Evolutionary conservation across 2,113 vertebrate species (phyloP).

Genomic region (Agapornis roseicollis): DNA sequence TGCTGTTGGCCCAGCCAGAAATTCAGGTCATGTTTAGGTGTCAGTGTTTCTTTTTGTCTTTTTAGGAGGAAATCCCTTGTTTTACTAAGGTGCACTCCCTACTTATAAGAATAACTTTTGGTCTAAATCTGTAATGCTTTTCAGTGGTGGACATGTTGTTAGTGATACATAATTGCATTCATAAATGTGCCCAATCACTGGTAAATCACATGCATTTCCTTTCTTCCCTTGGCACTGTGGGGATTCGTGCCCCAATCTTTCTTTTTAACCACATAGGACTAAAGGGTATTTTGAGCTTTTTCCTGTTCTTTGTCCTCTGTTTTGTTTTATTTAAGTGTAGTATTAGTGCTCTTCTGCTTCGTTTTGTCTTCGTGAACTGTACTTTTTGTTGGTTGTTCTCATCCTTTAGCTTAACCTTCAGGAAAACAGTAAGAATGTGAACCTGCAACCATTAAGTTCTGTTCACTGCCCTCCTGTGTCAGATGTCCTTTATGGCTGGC

Average conservation of each 20-base stretch:
- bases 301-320: not conserved
- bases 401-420: not conserved
- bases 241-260: not conserved
- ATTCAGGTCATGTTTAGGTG: not conserved
- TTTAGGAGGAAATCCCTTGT: not conserved
- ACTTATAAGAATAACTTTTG: not conserved
- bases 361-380: not conserved
- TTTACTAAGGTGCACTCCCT: not conserved
- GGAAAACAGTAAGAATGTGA: not conserved
- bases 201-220: not conserved
- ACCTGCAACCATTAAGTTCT: not conserved
- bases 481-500: not conserved
- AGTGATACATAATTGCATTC: rapidly evolving
- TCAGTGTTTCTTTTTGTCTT: not conserved
- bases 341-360: not conserved
- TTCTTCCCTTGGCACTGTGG: not conserved
- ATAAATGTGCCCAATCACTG: not conserved
- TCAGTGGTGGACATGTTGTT: not conserved
- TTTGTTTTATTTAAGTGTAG: not conserved
- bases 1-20: not conserved
- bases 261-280: not conserved
- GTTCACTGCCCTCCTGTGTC: not conserved
- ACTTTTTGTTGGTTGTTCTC: not conserved
- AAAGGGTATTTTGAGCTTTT: not conserved
- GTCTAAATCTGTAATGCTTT: not conserved